Base-by-base conservation (phyloP, 2,113 vertebrate genomes). In the Channa maculata region DNA sequence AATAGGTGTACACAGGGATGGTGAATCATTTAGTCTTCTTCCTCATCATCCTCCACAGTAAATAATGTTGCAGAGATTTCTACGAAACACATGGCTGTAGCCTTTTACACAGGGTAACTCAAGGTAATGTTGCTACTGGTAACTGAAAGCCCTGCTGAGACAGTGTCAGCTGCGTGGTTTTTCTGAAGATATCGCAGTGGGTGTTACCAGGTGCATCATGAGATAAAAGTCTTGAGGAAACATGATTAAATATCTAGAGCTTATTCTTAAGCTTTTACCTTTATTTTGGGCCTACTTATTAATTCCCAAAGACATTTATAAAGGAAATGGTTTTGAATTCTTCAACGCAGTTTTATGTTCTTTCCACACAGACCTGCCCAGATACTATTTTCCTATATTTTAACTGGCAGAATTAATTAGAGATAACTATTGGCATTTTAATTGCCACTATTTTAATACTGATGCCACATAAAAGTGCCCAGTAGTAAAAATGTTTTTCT, bases 111-210 rank as follows among this genome's bases (percentile, higher is more conserved):
- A 5, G 53, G 59, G 51, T 71, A 51, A 80, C 48, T 78, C 39
- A 38, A 74, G 67, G 57, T 58, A 76, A 82, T 81, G 82, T 81
- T 88, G 79, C 82, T 62, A 71, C 51, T 86, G 77, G 71, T 79
- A 75, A 83, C 71, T 57, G 65, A 77, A 38, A 59, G 59, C 65
- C 9, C 4, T 36, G 43, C 52, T 38, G 64, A 74, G 49, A 41
- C 61, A 8, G 37, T 58, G 65, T 60, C 69, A 72, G 65, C 59
- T 15, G 50, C 33, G 11, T 15, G 5, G 37, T 44, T 64, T 75
- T 52, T 70, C 43, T 73, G 44, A 70, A 66, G 66, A 55, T 48
- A 77, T 46, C 52, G 76, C 60, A 85, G 82, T 83, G 71, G 75
- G 80, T 71, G 58, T 89, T 68, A 58, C 55, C 53, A 68, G 71